A percentile compares a stretch with the other conserved stretches of the same genome.
phyloP scores from a whole-genome alignment of 1,140 invertebrate species.

The Metopolophium dirhodum region DNA sequence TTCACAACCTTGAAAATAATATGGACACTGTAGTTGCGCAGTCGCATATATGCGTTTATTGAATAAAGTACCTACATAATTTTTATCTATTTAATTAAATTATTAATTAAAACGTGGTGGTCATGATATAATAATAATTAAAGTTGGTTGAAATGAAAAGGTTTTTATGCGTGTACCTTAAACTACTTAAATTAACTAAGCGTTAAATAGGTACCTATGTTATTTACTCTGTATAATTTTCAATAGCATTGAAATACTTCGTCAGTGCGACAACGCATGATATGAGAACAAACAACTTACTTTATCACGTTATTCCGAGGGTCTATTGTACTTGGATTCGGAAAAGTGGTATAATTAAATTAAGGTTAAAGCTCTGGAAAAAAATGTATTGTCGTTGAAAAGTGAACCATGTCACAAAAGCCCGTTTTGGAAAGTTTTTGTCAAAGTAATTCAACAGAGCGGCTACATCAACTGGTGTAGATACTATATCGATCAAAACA shows the following conservation, averaged over 20 bases:
- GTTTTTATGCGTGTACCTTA: neutral
- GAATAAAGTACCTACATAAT: neutral
- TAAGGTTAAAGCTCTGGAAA: neutral
- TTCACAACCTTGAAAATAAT: neutral
- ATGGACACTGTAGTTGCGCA: neutral
- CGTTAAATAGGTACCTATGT: neutral
- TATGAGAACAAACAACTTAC: neutral
- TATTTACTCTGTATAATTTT: neutral
- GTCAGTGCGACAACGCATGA: neutral
- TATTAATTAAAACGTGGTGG: neutral
- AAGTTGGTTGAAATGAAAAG: neutral
- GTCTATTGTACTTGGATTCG: neutral
- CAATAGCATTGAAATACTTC: neutral
- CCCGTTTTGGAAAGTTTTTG: neutral
- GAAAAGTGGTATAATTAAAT: neutral
- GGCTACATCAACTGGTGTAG: neutral
- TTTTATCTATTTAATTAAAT: neutral
- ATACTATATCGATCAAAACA: neutral
- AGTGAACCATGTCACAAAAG: neutral
- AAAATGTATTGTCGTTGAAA: neutral
- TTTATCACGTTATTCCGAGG: neutral
- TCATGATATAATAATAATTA: neutral
- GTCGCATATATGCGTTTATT: neutral
- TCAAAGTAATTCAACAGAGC: neutral
- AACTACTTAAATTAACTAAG: constrained; percentile 10